Base-by-base conservation (phyloP, 2,113 vertebrate genomes). In the Lethenteron camtschaticum region DNA sequence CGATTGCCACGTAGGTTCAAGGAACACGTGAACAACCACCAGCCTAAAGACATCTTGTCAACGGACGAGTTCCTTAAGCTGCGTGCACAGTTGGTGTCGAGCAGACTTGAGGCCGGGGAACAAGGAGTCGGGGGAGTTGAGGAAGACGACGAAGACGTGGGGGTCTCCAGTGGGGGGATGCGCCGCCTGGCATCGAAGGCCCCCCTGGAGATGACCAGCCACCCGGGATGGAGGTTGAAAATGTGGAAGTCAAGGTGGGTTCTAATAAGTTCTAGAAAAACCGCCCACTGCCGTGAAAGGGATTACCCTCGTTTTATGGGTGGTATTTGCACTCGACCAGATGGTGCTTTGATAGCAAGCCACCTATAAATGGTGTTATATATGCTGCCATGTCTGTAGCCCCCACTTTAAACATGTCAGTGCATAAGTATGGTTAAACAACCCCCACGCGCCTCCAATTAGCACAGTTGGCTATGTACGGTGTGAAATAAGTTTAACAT, bases 61-160 rank as follows among this genome's bases (percentile, higher is more conserved):
- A 81, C 88, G 1, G 88, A 88, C 71, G 89, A 99, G 77, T 99
- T 99, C 69, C 81, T 99, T 69, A 84, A 87, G 78, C 81, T 97
- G 70, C 80, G 94, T 66, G 77, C 82, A 9, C 90, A 99, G 70
- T 81, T 99, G 68, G 90, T 89, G 0, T 84, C 41, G 41, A 41
- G 41, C 41, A 41, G 41, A 41, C 41, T 41, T 41, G 41, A 41
- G 41, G 41, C 88, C 58, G 80, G 83, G 69, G 89, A 82, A 20
- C 82, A 83, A 14, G 79, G 83, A 1, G 77, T 75, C 11, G 84
- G 81, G 74, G 82, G 81, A 55, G 78, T 83, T 41, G 41, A 24
- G 24, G 24, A 41, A 41, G 41, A 41, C 41, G 41, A 41, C 41
- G 41, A 41, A 41, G 41, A 41, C 41, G 41, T 41, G 1, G 83